Base-by-base conservation (phyloP, 2,797 vertebrate genomes). In the Heliangelus exortis region DNA sequence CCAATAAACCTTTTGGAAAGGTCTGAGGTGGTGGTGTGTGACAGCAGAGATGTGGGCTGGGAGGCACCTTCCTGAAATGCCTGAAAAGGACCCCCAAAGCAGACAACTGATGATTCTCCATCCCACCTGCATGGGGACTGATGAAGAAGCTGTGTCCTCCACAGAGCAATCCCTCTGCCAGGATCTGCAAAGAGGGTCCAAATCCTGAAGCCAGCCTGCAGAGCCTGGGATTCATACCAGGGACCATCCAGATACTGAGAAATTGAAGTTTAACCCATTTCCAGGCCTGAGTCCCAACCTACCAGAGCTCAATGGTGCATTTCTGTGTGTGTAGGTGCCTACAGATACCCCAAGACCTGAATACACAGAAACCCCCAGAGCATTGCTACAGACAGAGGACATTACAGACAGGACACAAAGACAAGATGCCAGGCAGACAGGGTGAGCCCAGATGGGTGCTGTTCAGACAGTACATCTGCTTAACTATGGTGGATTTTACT, bases 241-340 rank as follows among this genome's bases (percentile, higher is more conserved):
- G 14, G 1, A 71, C 39, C 22, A 16, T 33, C 67, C 33, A 36
- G 48, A n/a, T 23, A 26, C 45, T 26, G 34, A 39, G 21, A 51
- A 87, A 4, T 21, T 18, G 71, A 66, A 34, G 25, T 26, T 58
- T 84, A 50, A 54, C 12, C 20, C 34, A 5, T 26, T 43, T 50
- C 85, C 59, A 87, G 58, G 36, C n/a, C n/a, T 41, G 6, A 83
- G 34, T 8, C 41, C 41, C 36, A 68, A 15, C 41, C 72, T 51
- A 6, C 55, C 21, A 5, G 0, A 3, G 47, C 50, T 45, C 43
- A 8, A 0, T 3, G 20, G 19, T 14, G 31, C 1, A 1, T 36
- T 93, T 80, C 53, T 54, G 21, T 25, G n/a, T 33, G 36, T 10
- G n/a, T 7, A 41, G 39, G 39, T 68, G 79, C 71, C 51, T 55